Base-by-base conservation (phyloP, 2,888 invertebrate genomes). In the Orthosia cruda region DNA sequence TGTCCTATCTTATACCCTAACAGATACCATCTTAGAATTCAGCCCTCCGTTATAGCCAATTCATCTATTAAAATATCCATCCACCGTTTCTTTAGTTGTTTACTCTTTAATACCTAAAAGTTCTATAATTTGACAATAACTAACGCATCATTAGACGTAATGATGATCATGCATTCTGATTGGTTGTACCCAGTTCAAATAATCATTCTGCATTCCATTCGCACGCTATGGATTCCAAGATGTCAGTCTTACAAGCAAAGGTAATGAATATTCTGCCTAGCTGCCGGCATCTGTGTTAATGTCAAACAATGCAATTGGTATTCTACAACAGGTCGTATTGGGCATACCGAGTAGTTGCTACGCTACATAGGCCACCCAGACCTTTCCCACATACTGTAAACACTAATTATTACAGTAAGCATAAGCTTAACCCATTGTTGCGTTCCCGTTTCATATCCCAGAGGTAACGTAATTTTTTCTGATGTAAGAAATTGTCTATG, bases 181-280 rank as follows among this genome's bases (percentile, higher is more conserved):
- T 16, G 47, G 49, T 54, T 26, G 20, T 40, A 9, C 26, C 20
- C 16, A 26, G 7, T 26, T 13, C 0, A 70, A 52, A 57, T 20
- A 50, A 66, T 40, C 12, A 15, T 32, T 59, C 47, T 52, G 18
- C 47, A 74, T 72, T 71, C 72, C 40, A 40, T 26, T 71, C 9
- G 4, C 12, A 54, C 74, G n/a, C 23, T 52, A 13, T 62, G 16
- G 16, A 23, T 74, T 80, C 74, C 81, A 58, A 23, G 74, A 80
- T 47, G 49, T 45, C 13, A 40, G 15, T 52, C 5, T 65, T 32
- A 23, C 62, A 62, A 62, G 57, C 23, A 81, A 67, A 5, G 40
- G 78, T 26, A 70, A 61, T 79, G 52, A 78, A 55, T 82, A 82
- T 79, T 82, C 70, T 65, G 40, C 47, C n/a, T 45, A 52, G 23